Evolutionary conservation across 2,113 vertebrate species (phyloP).

Genomic region (Sialia sialis): DNA sequence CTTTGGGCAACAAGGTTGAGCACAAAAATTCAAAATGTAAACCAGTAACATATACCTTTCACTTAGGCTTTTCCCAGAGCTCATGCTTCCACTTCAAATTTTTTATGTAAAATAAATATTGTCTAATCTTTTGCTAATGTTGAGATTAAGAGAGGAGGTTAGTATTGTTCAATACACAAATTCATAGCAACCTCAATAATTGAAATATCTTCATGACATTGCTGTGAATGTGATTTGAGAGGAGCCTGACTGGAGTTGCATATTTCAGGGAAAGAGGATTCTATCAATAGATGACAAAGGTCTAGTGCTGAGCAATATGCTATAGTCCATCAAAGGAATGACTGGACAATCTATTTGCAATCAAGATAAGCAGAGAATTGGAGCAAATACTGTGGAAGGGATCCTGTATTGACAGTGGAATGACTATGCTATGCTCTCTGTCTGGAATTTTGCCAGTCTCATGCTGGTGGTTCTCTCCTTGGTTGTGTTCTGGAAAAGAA

Average conservation of each 20-base stretch:
- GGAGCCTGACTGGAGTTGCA: neutral
- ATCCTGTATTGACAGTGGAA: neutral
- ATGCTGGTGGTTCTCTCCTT: neutral
- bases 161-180: neutral
- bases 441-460: neutral
- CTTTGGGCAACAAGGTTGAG: neutral
- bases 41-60: neutral
- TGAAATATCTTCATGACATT: neutral
- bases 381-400: neutral
- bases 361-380: neutral
- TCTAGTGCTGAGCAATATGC: neutral
- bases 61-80: neutral
- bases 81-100: neutral
- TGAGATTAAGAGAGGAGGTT: neutral
- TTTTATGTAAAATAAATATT: neutral
- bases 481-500: neutral
- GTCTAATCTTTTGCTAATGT: neutral
- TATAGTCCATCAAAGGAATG: neutral
- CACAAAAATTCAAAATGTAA: neutral
- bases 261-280: neutral
- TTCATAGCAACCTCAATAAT: neutral
- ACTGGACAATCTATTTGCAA: neutral
- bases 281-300: neutral
- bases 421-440: neutral
- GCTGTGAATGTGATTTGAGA: neutral